Conservation (phyloP, 2,888 invertebrate species). For the Caenorhabditis sp. region DNA sequence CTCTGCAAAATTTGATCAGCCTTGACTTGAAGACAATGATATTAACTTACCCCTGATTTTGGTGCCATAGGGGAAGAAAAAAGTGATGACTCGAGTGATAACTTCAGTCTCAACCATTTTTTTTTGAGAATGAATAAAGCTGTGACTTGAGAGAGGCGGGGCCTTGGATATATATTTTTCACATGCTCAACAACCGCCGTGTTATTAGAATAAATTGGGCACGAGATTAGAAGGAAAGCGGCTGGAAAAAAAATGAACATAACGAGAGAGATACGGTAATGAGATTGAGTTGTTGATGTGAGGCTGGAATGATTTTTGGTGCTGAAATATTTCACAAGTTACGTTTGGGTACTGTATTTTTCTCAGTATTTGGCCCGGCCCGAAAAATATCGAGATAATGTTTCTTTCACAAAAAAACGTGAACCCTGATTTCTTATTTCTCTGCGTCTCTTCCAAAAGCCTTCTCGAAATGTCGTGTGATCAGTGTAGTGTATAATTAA, state of each 20-base stretch:
- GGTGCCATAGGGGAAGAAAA: conserved; percentile 36
- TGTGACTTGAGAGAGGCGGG: not conserved
- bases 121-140: too few species aligned
- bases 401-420: too few species aligned
- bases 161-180: not conserved
- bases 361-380: too few species aligned
- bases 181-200: not conserved
- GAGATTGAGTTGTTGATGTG: not conserved
- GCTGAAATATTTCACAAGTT: too few species aligned
- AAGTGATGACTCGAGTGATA: conserved; percentile 32
- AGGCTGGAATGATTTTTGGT: too few species aligned
- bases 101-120: conserved; percentile 3
- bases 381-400: too few species aligned
- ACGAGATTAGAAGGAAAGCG: not conserved
- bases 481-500: too few species aligned
- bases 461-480: too few species aligned
- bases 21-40: too few species aligned
- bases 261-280: not conserved
- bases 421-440: too few species aligned
- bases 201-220: not conserved
- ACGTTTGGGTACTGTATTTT: too few species aligned
- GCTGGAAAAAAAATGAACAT: not conserved
- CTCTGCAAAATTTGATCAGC: conserved; percentile 3
- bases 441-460: too few species aligned
- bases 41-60: conserved; percentile 30